Evolutionary conservation across 2,113 vertebrate genomes (phyloP).

Genomic region (Corythaixoides concolor): DNA sequence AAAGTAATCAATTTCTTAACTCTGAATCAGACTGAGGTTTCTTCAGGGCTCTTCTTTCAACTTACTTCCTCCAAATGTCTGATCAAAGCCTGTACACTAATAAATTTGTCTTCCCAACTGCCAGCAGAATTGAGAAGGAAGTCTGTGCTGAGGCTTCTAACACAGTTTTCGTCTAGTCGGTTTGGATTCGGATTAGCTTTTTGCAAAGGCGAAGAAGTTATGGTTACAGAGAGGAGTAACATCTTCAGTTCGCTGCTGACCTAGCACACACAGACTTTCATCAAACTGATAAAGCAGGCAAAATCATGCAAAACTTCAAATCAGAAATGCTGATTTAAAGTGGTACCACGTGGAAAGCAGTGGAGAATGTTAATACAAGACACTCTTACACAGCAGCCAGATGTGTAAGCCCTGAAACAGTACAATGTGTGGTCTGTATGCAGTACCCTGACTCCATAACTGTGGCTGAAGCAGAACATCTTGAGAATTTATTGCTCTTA

Average conservation of each 20-base stretch:
- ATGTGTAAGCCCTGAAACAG: neutral
- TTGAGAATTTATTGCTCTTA: neutral
- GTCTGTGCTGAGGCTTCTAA: neutral
- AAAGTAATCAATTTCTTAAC: neutral
- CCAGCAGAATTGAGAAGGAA: neutral
- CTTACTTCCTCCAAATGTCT: neutral
- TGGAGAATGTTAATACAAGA: neutral
- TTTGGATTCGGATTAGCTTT: neutral
- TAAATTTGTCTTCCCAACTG: neutral
- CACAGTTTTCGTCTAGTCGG: neutral
- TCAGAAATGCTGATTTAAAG: neutral
- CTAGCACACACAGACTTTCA: neutral
- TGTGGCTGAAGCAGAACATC: neutral
- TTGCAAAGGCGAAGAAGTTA: neutral
- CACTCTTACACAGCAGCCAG: neutral
- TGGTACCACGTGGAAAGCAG: neutral
- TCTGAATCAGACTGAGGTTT: neutral
- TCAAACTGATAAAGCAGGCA: neutral
- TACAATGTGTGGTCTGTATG: neutral
- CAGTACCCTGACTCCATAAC: neutral
- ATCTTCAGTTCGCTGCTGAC: neutral
- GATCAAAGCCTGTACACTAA: neutral
- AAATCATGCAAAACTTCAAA: neutral
- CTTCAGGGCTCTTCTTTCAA: neutral
- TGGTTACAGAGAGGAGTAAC: neutral